Evolutionary conservation across 2,888 invertebrate genomes (phyloP).

Genomic region (Napeogenes sylphis): DNA sequence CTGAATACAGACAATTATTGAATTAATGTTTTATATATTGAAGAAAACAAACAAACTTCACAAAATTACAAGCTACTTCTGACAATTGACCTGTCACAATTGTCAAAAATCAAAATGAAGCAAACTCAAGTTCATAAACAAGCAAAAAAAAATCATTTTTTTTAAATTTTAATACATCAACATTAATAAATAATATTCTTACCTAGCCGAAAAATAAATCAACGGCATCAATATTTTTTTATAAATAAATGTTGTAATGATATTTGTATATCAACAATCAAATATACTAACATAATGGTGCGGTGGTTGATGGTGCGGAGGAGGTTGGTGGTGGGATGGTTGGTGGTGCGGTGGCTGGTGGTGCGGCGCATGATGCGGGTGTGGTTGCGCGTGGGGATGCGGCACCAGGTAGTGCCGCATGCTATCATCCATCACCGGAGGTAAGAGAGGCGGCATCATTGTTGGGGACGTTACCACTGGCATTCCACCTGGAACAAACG

Average conservation of each 20-base stretch:
- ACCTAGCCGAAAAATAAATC: neutral
- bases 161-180: too few relatives aligned
- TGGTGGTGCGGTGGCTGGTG: constrained; percentile 83
- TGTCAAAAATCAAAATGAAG: too few relatives aligned
- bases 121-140: too few relatives aligned
- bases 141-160: too few relatives aligned
- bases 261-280: neutral
- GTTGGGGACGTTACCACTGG: constrained; percentile 91
- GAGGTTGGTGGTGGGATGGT: constrained; percentile 87
- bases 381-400: constrained; percentile 67
- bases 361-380: constrained; percentile 73
- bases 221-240: neutral
- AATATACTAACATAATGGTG: constrained; percentile 82
- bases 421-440: constrained; percentile 94
- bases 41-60: too few relatives aligned
- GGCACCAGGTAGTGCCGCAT: constrained; percentile 91
- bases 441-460: constrained; percentile 87
- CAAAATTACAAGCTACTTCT: too few relatives aligned
- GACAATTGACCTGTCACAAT: too few relatives aligned
- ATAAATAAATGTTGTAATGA: neutral
- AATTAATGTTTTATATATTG: too few relatives aligned
- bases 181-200: too few relatives aligned
- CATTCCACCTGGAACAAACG: constrained; percentile 74
- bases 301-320: constrained; percentile 77
- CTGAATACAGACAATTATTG: too few relatives aligned